Conservation (phyloP, 2,113 vertebrate genomes). For the Hippoglossus stenolepis region DNA sequence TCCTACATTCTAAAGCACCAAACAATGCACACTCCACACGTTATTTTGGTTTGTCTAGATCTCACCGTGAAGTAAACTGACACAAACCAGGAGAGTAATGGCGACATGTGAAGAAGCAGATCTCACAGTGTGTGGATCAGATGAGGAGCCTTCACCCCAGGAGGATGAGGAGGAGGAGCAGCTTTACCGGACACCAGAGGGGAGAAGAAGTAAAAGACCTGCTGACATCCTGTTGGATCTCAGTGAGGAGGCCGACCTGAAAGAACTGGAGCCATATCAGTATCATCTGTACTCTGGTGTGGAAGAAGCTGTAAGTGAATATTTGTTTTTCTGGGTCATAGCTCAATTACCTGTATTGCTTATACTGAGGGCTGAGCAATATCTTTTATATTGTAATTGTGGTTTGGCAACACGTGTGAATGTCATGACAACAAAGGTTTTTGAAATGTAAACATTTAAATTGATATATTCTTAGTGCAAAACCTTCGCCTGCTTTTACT, state of each 20-base stretch:
- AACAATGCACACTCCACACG: no score
- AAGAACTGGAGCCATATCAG: constrained; percentile 63
- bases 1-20: no score
- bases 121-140: constrained; percentile 11
- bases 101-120: constrained; percentile 18
- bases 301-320: constrained; percentile 88
- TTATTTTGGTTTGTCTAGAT: background rate
- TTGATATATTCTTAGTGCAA: no score
- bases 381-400: no score
- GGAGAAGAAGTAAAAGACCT: constrained; percentile 29
- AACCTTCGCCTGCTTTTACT: background rate
- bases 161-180: constrained; percentile 1
- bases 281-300: constrained; percentile 72
- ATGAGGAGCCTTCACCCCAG: background rate
- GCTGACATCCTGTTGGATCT: constrained; percentile 81
- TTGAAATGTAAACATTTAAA: no score
- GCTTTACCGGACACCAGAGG: constrained; percentile 49
- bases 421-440: no score
- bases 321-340: background rate
- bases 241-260: constrained; percentile 78
- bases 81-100: constrained; percentile 42
- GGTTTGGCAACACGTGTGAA: no score
- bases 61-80: background rate
- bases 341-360: background rate
- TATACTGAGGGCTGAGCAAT: background rate